A percentile compares a stretch with the other conserved stretches of the same genome.
phyloP scores from a whole-genome alignment of 2,113 vertebrate genomes.

The Felis chaus region DNA sequence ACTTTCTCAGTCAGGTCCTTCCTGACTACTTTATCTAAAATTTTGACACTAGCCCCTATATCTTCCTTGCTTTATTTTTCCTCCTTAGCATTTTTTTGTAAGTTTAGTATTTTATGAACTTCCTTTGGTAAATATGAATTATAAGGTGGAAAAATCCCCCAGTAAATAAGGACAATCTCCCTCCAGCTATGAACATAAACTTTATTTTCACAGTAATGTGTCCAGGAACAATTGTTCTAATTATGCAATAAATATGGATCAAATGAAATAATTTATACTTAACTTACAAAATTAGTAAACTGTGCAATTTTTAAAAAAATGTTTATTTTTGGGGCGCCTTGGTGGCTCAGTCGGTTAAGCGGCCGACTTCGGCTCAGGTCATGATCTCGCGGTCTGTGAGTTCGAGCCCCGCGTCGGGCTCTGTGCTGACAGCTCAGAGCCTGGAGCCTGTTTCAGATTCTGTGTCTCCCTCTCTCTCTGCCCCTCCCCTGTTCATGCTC shows the following conservation, averaged over 20 bases:
- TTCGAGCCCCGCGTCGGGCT: too few species aligned
- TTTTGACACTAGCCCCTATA: background rate
- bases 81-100: background rate
- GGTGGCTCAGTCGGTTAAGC: too few species aligned
- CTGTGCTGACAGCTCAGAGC: too few species aligned
- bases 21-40: background rate
- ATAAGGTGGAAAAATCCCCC: background rate
- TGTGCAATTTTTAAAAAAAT: background rate
- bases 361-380: too few species aligned
- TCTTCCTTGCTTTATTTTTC: background rate
- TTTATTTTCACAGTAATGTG: background rate
- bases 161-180: background rate
- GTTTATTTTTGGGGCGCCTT: too few species aligned
- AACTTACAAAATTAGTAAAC: background rate
- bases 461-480: too few species aligned
- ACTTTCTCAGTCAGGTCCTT: background rate
- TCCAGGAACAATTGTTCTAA: background rate
- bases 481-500: too few species aligned
- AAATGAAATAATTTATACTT: background rate
- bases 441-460: too few species aligned
- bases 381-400: too few species aligned
- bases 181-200: background rate
- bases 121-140: constrained; percentile 3
- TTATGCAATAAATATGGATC: background rate
- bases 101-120: constrained; percentile 5